Evolutionary conservation across 2,888 invertebrate species (phyloP), one percentile per base, ranked within the genome.

Genomic region (Elysia crispata): DNA sequence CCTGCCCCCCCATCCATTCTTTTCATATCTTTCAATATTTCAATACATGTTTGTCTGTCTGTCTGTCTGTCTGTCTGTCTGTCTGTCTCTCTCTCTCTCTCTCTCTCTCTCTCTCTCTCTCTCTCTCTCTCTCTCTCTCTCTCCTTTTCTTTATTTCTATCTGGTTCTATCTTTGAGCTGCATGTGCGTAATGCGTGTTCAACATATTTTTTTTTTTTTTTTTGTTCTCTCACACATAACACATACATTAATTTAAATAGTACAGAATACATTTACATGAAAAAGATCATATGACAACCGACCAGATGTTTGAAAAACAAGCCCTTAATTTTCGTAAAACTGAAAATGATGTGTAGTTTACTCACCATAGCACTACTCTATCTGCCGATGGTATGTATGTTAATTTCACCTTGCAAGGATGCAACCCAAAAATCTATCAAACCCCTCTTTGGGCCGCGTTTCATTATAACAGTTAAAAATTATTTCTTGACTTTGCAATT

Each of bases 71-170:
- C 5, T 25, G 31, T 28, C 0, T 76, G 11, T 64, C 0, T 75
- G 25, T 62, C 33, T 64, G 28, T 25, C 8, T 62, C n/a, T 64
- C 25, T 64, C n/a, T 57, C 25, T 76, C n/a, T 33, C 33, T 60
- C 30, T 57, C 20, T 75, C 30, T 57, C 28, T 75, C 28, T 57
- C 28, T 75, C 1, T 57, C 72, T 78, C 57, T 72, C 72, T 78
- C 49, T 79, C 74, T 79, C 41, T 41, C 41, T 41, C 41, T 41
- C 41, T 41, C 41, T 41, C 49, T 74, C 74, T 74, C 30, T 74
- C 66, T 79, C 33, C 57, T 64, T 79, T 28, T 64, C 73, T 79
- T 64, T 79, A 33, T 79, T 64, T 73, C 64, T 72, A 18, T 72
- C 62, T 72, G 30, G 70, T 57, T 78, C 60, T 78, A 23, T 67